Evolutionary conservation across 2,888 invertebrate species (phyloP), one percentile per base, ranked within the genome.

Genomic region (Minunthozetes semirufus): DNA sequence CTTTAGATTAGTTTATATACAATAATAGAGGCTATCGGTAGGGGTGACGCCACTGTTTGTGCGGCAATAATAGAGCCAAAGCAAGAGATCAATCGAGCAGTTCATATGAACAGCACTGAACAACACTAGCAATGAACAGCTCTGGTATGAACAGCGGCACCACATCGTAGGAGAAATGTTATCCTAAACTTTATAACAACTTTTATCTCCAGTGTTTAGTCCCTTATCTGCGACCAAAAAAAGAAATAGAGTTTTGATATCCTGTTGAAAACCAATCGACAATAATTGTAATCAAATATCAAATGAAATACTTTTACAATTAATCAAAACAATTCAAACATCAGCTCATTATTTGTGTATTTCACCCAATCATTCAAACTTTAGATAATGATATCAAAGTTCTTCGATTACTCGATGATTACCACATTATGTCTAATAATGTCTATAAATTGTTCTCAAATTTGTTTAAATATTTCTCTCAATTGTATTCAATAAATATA

Each of bases 181-280:
- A 61, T 61, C 61, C 61, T 61, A 61, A 61, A 61, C 61, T 61
- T 61, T 53, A 61, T 29, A 61, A 61, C 61, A 61, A 61, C 61
- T 61, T 61, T 61, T 61, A 61, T 61, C 61, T 61, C 13, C 42
- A 17, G 4, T 61, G 61, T 61, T 61, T 25, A 25, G 19, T 61
- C 4, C 29, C n/a, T 61, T 61, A 61, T 61, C 61, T 61, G 15
- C 11, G 13, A 13, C 61, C 25, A 61, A 61, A 61, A 3, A n/a
- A 61, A 61, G 61, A 61, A 61, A 61, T 29, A 61, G n/a, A n/a
- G 17, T 61, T 15, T 15, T 22, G 42, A 61, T 29, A 61, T 61
- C 61, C 61, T 61, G 61, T 61, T 61, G 29, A 61, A 27, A 50
- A 61, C 61, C 27, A 27, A 53, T 61, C 27, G 13, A 59, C 8